Evolutionary conservation across 1,140 invertebrate species (phyloP).

Genomic region (Myzus persicae): DNA sequence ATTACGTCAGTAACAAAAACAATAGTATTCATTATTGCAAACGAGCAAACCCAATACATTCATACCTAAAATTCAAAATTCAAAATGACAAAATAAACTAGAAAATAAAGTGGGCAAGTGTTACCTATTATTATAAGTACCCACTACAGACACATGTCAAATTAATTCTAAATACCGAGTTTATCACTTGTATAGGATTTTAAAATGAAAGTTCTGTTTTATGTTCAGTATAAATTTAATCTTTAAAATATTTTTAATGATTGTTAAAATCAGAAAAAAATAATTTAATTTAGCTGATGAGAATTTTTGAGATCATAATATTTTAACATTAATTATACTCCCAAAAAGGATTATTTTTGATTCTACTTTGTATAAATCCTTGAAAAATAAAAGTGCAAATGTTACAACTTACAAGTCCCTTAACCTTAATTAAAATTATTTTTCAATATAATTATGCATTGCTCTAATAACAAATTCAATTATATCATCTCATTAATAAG

Average conservation of each 20-base stretch:
- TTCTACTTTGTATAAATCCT: neutral
- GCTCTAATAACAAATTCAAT: neutral
- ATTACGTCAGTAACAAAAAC: neutral
- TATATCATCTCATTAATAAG: neutral
- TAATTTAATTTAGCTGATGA: neutral
- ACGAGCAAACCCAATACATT: neutral
- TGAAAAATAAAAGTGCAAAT: neutral
- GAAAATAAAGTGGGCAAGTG: neutral
- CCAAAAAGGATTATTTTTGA: neutral
- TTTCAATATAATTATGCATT: neutral
- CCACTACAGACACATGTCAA: neutral
- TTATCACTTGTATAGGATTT: neutral
- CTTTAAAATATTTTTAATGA: neutral
- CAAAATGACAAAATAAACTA: neutral
- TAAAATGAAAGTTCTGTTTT: neutral
- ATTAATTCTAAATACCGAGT: neutral
- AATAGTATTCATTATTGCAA: too few species aligned
- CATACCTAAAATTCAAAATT: neutral
- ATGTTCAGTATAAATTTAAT: neutral
- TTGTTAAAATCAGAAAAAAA: neutral
- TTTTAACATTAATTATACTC: neutral
- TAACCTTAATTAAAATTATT: neutral
- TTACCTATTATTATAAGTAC: neutral
- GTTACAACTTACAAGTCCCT: too few species aligned
- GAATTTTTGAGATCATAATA: neutral